Evolutionary conservation across 1,140 invertebrate genomes (phyloP).

Genomic region (Goniozus legneri): DNA sequence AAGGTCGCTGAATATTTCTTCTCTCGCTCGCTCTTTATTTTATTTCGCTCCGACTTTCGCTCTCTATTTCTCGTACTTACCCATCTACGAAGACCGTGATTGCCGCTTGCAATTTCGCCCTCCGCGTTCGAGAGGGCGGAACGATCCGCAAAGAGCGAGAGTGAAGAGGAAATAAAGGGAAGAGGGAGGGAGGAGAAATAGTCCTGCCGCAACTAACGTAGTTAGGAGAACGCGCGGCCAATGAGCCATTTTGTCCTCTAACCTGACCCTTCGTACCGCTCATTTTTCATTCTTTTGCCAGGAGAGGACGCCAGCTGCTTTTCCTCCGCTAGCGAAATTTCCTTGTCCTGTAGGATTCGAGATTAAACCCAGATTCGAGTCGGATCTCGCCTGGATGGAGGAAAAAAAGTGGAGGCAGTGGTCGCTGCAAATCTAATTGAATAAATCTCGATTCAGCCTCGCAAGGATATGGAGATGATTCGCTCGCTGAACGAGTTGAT

Average conservation of each 20-base stretch:
- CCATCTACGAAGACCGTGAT: conserved; percentile 27
- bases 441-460: no score
- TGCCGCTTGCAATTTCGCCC: conserved; percentile 27
- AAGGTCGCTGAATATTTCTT: conserved; percentile 17
- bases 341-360: no score
- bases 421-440: conserved; percentile 13
- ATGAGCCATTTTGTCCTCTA: conserved; percentile 38
- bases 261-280: conserved; percentile 18
- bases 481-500: no score
- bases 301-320: no score
- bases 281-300: conserved; percentile 22
- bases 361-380: conserved; percentile 17
- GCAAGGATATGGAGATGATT: no score
- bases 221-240: conserved; percentile 37
- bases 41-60: conserved; percentile 10
- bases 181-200: conserved; percentile 29
- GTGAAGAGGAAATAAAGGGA: no score
- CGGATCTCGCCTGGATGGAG: background rate
- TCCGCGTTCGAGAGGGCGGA: background rate
- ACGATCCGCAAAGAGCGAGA: conserved; percentile 3
- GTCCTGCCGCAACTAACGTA: conserved; percentile 31
- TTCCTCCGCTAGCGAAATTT: no score
- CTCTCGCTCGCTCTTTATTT: conserved; percentile 11
- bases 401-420: conserved; percentile 8
- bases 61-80: conserved; percentile 9